Percentiles rank a stretch among this genome's conserved stretches.
Evolutionary conservation across 2,113 vertebrate genomes (phyloP).

Genomic region (Chascanopsetta lugubris): DNA sequence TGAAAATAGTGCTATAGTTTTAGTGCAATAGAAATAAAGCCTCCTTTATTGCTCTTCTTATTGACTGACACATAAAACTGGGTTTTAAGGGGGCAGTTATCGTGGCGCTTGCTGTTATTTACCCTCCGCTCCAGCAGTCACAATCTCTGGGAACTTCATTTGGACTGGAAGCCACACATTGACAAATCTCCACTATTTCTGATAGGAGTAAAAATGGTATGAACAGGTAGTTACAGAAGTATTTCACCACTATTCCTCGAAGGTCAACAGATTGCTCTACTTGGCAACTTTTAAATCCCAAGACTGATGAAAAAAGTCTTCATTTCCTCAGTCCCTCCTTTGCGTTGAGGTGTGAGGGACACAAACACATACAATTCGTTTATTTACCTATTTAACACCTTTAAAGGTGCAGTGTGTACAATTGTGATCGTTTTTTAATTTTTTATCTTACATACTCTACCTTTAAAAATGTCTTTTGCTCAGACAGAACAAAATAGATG

Average conservation of each 20-base stretch:
- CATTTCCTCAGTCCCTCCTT: slow-evolving; percentile 37
- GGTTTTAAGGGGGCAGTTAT: not conserved
- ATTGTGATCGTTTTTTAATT: not conserved
- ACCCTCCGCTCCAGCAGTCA: slow-evolving; percentile 17
- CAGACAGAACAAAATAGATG: not conserved
- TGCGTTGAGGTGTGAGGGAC: slow-evolving; percentile 46
- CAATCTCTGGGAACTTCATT: not conserved
- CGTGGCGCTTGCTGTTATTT: not conserved
- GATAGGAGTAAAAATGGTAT: no score
- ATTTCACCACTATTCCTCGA: not conserved
- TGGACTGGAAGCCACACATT: no score
- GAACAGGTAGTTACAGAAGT: no score
- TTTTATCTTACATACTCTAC: no score
- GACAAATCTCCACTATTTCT: no score
- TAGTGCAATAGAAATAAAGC: no score
- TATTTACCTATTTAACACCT: not conserved
- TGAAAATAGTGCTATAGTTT: no score
- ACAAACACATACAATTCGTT: not conserved
- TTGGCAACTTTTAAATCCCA: slow-evolving; percentile 12
- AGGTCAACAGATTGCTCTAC: not conserved
- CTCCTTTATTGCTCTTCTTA: not conserved
- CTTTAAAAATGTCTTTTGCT: no score
- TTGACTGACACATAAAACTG: not conserved
- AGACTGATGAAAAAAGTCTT: slow-evolving; percentile 42
- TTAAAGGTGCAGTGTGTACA: slow-evolving; percentile 16